Evolutionary conservation across 2,113 vertebrate genomes (phyloP), one percentile per base, ranked within the genome.

Genomic region (Pomatostomus ruficeps): DNA sequence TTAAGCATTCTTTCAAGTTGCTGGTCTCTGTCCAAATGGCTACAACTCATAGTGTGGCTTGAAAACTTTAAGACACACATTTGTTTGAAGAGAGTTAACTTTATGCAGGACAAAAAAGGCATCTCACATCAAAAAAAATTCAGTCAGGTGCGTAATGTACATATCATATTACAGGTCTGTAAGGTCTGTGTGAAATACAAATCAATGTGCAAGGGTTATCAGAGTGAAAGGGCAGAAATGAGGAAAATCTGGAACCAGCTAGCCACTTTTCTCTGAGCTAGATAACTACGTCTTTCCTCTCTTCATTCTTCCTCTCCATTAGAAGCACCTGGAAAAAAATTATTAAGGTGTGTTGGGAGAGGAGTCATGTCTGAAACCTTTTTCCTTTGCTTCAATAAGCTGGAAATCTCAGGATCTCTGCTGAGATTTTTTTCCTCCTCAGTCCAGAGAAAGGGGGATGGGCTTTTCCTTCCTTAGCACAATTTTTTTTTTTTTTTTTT

Each of bases 281-380:
- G 91, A 94, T 93, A 96, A 81, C 89, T 59, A 66, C 57, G n/a
- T 91, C 75, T 91, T 95, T 66, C 59, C 21, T 91, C 72, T 92
- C 89, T 67, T 92, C 86, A 86, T 95, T 95, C 93, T 94, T 89
- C 40, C 65, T 91, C 51, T 75, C 57, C 26, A 51, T 70, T 81
- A 77, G 65, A 87, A 92, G 80, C 87, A 95, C 87, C 73, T 91
- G 89, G 80, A 15, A 74, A 81, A 92, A 84, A 91, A 89, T 51
- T 35, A 94, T 84, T 78, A 89, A 91, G 73, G 84, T 96, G 84
- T 94, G 57, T 91, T 65, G 51, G 40, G 66, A 93, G 14, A 51
- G 10, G n/a, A 94, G 43, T 74, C 57, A 81, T 23, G 36, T 66
- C 63, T 83, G 71, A 94, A 90, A 92, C 14, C 14, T 74, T 91